Conservation (phyloP, 2,797 vertebrate genomes). For the Periparus ater region DNA sequence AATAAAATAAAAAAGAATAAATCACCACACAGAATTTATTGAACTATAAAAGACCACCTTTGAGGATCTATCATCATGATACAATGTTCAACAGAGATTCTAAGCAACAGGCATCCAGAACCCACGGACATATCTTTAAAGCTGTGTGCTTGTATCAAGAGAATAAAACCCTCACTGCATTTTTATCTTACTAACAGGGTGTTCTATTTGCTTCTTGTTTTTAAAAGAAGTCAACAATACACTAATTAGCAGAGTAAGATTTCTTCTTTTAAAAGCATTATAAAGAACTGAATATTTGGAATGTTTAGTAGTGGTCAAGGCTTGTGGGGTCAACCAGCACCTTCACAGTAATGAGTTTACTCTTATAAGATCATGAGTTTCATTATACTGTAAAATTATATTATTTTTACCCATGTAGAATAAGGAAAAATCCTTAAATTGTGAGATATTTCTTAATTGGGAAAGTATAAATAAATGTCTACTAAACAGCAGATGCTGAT, state of each 20-base stretch:
- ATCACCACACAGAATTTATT: background rate
- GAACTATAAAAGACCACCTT: background rate
- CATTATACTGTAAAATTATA: background rate
- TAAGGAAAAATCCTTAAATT: background rate
- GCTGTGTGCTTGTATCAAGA: background rate
- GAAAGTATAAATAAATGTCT: background rate
- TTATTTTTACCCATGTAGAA: background rate
- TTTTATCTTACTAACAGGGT: background rate
- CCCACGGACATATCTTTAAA: background rate
- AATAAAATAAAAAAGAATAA: background rate
- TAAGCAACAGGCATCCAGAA: background rate
- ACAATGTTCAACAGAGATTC: background rate
- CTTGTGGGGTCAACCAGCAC: background rate
- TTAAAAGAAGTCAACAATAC: background rate
- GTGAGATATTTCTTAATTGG: background rate
- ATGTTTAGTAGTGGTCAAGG: background rate
- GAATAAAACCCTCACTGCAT: rapidly evolving
- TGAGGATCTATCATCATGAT: background rate
- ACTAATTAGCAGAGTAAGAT: background rate
- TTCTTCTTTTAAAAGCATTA: background rate
- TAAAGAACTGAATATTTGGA: background rate
- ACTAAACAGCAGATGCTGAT: background rate
- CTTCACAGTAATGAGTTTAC: background rate
- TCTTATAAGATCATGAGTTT: background rate
- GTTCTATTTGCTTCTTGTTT: background rate